Conservation (phyloP, 2,888 invertebrate genomes). For the Litoditis marina region DNA sequence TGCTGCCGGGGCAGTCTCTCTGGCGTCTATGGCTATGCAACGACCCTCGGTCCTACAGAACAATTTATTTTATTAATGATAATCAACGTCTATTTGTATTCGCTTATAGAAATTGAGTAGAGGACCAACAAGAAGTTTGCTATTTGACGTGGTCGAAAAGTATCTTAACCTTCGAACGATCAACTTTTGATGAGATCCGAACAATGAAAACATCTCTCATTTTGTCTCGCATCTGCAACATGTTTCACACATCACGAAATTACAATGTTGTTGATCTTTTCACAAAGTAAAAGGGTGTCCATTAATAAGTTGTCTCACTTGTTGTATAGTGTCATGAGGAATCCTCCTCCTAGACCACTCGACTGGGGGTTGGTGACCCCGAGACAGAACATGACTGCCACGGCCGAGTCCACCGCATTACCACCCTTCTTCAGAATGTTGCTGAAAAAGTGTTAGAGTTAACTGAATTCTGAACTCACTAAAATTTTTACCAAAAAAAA, state of each 20-base stretch:
- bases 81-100: too few relatives aligned
- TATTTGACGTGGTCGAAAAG: too few relatives aligned
- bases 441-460: constrained; percentile 64
- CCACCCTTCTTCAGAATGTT: constrained; percentile 71
- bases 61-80: constrained; percentile 2
- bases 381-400: constrained; percentile 81
- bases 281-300: background rate
- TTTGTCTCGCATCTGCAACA: background rate
- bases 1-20: constrained; percentile 65
- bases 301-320: constrained; percentile 39
- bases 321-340: constrained; percentile 79
- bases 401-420: constrained; percentile 79
- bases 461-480: background rate
- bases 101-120: too few relatives aligned
- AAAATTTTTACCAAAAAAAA: background rate
- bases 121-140: too few relatives aligned
- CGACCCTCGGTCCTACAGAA: constrained; percentile 36
- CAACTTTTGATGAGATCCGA: too few relatives aligned
- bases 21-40: constrained; percentile 62
- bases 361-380: constrained; percentile 80
- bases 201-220: too few relatives aligned
- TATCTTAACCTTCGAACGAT: too few relatives aligned
- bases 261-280: too few relatives aligned
- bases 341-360: constrained; percentile 86
- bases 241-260: too few relatives aligned